Percentiles rank a stretch among this genome's conserved stretches.
phyloP scores from a whole-genome alignment of 2,888 invertebrate genomes.

The Empis stercorea region DNA sequence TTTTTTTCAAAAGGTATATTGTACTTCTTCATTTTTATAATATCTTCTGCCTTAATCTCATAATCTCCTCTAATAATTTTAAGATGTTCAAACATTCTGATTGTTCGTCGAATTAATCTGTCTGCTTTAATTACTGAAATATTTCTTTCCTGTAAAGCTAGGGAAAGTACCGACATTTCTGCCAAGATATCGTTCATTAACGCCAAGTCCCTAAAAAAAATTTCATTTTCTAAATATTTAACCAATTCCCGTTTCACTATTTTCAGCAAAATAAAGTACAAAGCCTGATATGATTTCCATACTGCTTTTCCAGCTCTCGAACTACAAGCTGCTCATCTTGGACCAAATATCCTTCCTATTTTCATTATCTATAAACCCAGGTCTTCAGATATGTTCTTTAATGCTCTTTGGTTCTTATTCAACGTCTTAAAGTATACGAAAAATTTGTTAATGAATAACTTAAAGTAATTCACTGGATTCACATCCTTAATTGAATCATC shows the following conservation, averaged over 20 bases:
- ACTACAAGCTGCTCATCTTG: not conserved
- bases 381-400: not conserved
- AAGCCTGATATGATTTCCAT: not conserved
- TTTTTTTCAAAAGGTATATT: not conserved
- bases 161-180: not conserved
- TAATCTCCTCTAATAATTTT: not conserved
- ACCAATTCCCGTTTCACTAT: not conserved
- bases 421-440: not conserved
- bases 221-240: not conserved
- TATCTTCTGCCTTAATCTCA: not conserved
- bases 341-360: not conserved
- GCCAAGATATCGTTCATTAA: not conserved
- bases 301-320: not conserved
- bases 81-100: not conserved
- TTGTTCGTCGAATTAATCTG: not conserved
- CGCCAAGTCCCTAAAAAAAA: not conserved
- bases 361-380: not conserved
- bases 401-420: not conserved
- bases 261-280: not conserved
- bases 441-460: too few relatives aligned
- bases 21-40: not conserved
- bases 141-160: not conserved
- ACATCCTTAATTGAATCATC: not conserved
- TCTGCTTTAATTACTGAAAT: not conserved
- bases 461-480: not conserved